A percentile compares a stretch with the other conserved stretches of the same genome.
Evolutionary conservation across 1,140 invertebrate species (phyloP).

Genomic region (Drosophila pachea): DNA sequence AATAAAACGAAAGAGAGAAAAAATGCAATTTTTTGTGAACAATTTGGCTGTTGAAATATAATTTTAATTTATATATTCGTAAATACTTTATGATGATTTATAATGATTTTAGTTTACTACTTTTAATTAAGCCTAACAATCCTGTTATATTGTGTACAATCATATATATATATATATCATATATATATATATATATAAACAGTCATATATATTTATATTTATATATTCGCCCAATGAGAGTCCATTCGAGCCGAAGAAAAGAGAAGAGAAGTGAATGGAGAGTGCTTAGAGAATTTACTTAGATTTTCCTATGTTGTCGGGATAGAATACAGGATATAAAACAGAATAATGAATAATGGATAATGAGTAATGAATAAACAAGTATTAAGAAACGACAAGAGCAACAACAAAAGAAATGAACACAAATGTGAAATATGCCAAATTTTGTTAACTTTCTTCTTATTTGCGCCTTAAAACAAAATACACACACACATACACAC

Average conservation of each 20-base stretch:
- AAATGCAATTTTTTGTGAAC: conserved; percentile 76
- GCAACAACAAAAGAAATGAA: conserved; percentile 23
- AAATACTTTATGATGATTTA: conserved; percentile 41
- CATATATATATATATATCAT: conserved; percentile 10
- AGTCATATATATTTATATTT: too few species aligned
- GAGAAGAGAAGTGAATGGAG: neutral
- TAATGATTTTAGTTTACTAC: conserved; percentile 33
- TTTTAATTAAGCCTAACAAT: conserved; percentile 37
- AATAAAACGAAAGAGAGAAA: conserved; percentile 35
- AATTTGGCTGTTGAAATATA: conserved; percentile 75
- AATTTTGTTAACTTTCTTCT: conserved; percentile 21
- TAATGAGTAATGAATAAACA: conserved; percentile 14
- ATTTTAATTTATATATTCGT: conserved; percentile 57
- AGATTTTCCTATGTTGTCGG: conserved; percentile 27
- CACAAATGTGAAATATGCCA: conserved; percentile 30
- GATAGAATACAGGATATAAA: neutral
- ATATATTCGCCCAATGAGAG: too few species aligned
- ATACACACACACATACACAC: conserved; percentile 26
- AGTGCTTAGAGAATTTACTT: conserved; percentile 53
- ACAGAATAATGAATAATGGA: conserved; percentile 17
- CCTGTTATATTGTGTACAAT: conserved; percentile 39
- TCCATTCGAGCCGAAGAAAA: too few species aligned
- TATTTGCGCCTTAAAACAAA: conserved; percentile 21
- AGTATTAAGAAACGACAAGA: conserved; percentile 36
- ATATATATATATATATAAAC: too few species aligned